These are phyloP conservation scores for Dicrurus megarhynchus DNA, from an alignment of 2,113 vertebrate species.

Conservation along the genomic window DNA sequence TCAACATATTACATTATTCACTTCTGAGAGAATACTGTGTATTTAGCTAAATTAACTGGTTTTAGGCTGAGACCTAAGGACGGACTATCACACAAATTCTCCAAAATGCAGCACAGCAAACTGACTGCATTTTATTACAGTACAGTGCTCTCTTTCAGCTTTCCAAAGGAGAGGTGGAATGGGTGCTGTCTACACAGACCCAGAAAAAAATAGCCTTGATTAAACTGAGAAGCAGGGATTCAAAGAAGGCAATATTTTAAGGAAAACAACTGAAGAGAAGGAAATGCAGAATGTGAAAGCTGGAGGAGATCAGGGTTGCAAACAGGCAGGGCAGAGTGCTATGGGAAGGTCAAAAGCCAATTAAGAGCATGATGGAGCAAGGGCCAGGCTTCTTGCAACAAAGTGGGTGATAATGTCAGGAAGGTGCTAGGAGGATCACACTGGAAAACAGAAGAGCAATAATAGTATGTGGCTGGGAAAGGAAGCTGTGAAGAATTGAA, in stretches of 20 bases:
- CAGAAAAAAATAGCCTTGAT: neutral
- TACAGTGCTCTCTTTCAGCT: neutral
- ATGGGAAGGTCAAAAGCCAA: neutral
- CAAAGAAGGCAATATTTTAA: neutral
- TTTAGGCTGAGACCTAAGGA: neutral
- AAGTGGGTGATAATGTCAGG: neutral
- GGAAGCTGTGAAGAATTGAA: conserved; percentile 3
- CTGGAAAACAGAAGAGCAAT: neutral
- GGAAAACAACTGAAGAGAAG: neutral
- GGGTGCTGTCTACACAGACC: neutral
- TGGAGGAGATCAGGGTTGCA: neutral
- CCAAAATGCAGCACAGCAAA: neutral
- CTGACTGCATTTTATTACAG: neutral
- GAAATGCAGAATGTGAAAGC: neutral
- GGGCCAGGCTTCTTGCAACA: neutral
- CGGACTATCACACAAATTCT: neutral
- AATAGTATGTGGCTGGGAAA: neutral
- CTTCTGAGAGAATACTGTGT: neutral
- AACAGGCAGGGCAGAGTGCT: neutral
- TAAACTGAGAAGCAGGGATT: neutral
- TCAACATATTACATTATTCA: neutral
- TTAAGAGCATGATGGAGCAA: neutral
- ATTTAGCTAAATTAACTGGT: neutral
- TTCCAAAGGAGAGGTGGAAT: neutral
- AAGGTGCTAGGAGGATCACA: neutral